phyloP scores from a whole-genome alignment of 1,140 invertebrate species.

The Apis dorsata region DNA sequence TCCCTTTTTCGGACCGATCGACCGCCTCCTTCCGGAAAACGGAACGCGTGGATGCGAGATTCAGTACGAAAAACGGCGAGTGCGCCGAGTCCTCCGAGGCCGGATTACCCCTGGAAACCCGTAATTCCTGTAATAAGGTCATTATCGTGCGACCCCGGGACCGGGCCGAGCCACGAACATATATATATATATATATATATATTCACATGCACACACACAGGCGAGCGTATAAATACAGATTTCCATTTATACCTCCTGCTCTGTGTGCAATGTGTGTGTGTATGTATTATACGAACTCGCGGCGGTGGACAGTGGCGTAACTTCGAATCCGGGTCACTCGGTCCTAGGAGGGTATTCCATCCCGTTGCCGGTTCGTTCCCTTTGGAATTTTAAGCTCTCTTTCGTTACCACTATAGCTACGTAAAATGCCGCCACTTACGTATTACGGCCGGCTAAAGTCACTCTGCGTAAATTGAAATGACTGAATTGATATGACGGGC shows the following conservation, averaged over 20 bases:
- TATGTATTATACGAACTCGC: slow-evolving; percentile 23
- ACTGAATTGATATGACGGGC: too few relatives aligned
- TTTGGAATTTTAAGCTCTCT: too few relatives aligned
- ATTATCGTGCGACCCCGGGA: slow-evolving; percentile 64
- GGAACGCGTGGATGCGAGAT: too few relatives aligned
- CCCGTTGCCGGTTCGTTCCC: not conserved
- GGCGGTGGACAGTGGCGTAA: slow-evolving; percentile 44
- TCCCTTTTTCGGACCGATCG: not conserved
- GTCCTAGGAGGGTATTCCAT: not conserved
- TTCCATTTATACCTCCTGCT: slow-evolving; percentile 45
- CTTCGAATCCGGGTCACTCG: slow-evolving; percentile 34
- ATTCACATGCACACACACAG: not conserved
- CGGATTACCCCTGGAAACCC: slow-evolving; percentile 54
- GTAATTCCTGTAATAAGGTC: slow-evolving; percentile 66
- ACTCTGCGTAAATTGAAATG: too few relatives aligned
- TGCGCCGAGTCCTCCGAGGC: slow-evolving; percentile 25
- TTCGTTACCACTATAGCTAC: too few relatives aligned
- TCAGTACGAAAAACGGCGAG: too few relatives aligned
- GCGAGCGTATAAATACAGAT: slow-evolving; percentile 47
- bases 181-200: too few relatives aligned
- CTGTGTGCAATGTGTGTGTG: not conserved
- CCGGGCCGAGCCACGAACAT: not conserved
- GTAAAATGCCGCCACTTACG: too few relatives aligned
- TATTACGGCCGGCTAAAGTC: too few relatives aligned
- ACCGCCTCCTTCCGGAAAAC: not conserved